Evolutionary conservation across 2,797 vertebrate species (phyloP).

Genomic region (Alosa sapidissima): DNA sequence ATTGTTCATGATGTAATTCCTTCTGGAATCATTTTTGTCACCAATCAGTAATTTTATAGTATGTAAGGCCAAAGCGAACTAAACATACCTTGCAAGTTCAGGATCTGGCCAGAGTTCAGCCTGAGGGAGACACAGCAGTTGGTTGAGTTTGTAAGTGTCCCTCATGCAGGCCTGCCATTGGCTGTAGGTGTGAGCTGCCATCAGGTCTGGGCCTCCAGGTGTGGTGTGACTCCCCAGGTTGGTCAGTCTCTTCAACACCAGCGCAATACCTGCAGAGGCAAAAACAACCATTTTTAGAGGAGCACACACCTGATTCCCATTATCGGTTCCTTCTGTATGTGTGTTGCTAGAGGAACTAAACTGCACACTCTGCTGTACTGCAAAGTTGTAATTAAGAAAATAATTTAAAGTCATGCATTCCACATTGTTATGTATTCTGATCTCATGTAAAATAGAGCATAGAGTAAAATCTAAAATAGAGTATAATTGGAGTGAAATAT

Average conservation of each 20-base stretch:
- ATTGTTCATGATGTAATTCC: too few relatives aligned
- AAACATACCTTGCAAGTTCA: constrained; percentile 72
- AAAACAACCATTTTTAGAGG: neutral
- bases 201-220: constrained; percentile 56
- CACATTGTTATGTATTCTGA: too few relatives aligned
- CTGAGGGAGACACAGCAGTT: constrained; percentile 78
- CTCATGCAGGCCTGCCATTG: constrained; percentile 86
- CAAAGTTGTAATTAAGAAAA: too few relatives aligned
- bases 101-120: constrained; percentile 63
- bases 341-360: neutral
- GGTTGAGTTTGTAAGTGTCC: constrained; percentile 78
- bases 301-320: neutral
- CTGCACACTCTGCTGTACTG: too few relatives aligned
- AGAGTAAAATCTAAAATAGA: too few relatives aligned
- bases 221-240: neutral
- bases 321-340: neutral
- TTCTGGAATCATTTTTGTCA: too few relatives aligned
- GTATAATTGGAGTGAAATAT: too few relatives aligned
- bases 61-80: neutral
- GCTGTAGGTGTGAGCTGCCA: constrained; percentile 74
- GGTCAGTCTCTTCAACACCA: constrained; percentile 37
- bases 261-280: neutral
- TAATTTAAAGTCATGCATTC: too few relatives aligned
- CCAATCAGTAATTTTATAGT: too few relatives aligned
- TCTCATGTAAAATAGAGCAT: too few relatives aligned